phyloP scores from a whole-genome alignment of 2,797 vertebrate species.

The Sebastes paucispinis region DNA sequence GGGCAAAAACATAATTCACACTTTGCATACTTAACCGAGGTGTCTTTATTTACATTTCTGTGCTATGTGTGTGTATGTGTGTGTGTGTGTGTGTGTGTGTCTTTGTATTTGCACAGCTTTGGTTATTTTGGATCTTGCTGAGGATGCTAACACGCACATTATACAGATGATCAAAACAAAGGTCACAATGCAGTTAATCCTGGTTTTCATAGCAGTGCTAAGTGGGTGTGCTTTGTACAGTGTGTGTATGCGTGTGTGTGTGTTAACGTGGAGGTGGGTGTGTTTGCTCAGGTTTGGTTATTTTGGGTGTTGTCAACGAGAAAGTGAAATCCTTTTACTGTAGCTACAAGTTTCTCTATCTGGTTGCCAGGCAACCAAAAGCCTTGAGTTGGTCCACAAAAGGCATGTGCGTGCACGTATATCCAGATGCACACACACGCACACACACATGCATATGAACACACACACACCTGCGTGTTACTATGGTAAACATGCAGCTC shows the following conservation, averaged over 20 bases:
- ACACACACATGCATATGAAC: background rate
- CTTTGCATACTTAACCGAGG: conserved; percentile 27
- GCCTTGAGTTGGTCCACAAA: conserved; percentile 71
- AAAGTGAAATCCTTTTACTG: conserved; percentile 65
- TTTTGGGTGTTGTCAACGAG: conserved; percentile 60
- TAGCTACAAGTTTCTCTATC: conserved; percentile 65
- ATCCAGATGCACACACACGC: conserved; percentile 10
- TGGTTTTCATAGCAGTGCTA: conserved; percentile 28
- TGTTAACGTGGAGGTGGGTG: conserved; percentile 9
- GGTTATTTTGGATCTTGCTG: conserved; percentile 63
- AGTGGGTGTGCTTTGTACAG: conserved; percentile 24
- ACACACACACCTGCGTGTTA: conserved; percentile 33
- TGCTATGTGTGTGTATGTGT: conserved; percentile 7
- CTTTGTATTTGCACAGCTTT: conserved; percentile 66
- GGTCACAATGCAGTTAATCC: conserved; percentile 61
- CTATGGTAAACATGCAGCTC: conserved; percentile 60
- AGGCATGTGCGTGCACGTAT: conserved; percentile 22
- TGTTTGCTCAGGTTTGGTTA: conserved; percentile 66
- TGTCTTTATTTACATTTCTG: conserved; percentile 39
- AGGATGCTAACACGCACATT: conserved; percentile 45
- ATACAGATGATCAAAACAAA: conserved; percentile 66
- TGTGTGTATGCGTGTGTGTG: background rate
- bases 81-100: conserved; percentile 7
- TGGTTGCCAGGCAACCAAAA: conserved; percentile 76
- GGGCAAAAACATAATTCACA: conserved; percentile 27